A percentile compares a stretch with the other conserved stretches of the same genome.
phyloP scores from a whole-genome alignment of 1,140 invertebrate genomes.

The Eubasilissa regina region DNA sequence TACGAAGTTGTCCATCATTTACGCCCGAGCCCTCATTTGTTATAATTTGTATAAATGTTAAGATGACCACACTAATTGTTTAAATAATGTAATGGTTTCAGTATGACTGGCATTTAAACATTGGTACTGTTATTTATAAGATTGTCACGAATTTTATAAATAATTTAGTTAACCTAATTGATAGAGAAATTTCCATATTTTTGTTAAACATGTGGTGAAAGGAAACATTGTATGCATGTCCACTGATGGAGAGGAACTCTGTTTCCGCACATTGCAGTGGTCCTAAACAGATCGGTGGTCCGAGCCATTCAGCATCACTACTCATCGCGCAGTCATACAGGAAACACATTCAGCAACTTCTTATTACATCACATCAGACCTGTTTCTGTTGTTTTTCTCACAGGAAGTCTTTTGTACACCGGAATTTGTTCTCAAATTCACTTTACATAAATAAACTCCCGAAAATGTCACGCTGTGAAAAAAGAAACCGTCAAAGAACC shows the following conservation, averaged over 20 bases:
- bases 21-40: background rate
- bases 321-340: too few species aligned
- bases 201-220: constrained; percentile 15
- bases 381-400: background rate
- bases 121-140: constrained; percentile 39
- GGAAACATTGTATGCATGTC: background rate
- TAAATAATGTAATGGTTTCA: constrained; percentile 32
- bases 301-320: too few species aligned
- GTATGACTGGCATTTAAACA: constrained; percentile 50
- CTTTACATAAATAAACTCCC: too few species aligned
- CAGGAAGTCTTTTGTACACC: background rate
- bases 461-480: too few species aligned
- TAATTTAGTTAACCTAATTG: constrained; percentile 31
- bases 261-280: too few species aligned
- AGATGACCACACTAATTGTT: constrained; percentile 8
- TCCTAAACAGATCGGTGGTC: too few species aligned
- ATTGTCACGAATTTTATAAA: constrained; percentile 10
- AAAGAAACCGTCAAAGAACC: too few species aligned
- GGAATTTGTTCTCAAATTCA: too few species aligned
- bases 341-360: too few species aligned
- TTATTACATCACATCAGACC: too few species aligned
- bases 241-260: too few species aligned
- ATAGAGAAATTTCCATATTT: constrained; percentile 38
- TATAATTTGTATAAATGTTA: constrained; percentile 17
- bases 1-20: background rate